Evolutionary conservation across 2,113 vertebrate genomes (phyloP).

Genomic region (Brachionichthys hirsutus): DNA sequence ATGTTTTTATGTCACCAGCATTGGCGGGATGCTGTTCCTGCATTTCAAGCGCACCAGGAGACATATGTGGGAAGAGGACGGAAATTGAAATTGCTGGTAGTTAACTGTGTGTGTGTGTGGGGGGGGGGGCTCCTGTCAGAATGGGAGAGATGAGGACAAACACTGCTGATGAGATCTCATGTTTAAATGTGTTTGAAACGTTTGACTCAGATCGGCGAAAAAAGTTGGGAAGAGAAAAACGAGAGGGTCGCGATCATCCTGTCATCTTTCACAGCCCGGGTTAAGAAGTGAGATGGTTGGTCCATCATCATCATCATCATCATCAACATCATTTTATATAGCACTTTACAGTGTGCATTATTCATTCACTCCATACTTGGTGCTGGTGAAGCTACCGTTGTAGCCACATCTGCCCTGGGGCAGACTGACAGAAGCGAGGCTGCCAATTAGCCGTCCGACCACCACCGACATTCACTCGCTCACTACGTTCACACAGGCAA

Average conservation of each 20-base stretch:
- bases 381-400: too few species aligned
- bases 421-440: too few species aligned
- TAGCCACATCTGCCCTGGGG: too few species aligned
- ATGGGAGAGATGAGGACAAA: conserved; percentile 3
- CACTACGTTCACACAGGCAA: too few species aligned
- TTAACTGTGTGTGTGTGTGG: conserved; percentile 28
- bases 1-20: too few species aligned
- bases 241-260: conserved; percentile 21
- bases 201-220: conserved; percentile 25
- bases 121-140: conserved; percentile 23
- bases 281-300: conserved; percentile 2
- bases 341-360: too few species aligned
- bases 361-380: too few species aligned
- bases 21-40: conserved; percentile 27
- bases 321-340: too few species aligned
- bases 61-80: conserved; percentile 1
- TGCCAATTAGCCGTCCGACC: too few species aligned
- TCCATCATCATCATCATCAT: too few species aligned
- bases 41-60: conserved; percentile 44
- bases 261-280: conserved; percentile 3
- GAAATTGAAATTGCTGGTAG: conserved; percentile 34
- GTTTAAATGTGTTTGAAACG: conserved; percentile 19
- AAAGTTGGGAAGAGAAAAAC: conserved; percentile 16
- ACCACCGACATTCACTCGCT: too few species aligned
- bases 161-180: conserved; percentile 18